phyloP scores from a whole-genome alignment of 2,888 invertebrate species.

The Tetranychus truncatus region DNA sequence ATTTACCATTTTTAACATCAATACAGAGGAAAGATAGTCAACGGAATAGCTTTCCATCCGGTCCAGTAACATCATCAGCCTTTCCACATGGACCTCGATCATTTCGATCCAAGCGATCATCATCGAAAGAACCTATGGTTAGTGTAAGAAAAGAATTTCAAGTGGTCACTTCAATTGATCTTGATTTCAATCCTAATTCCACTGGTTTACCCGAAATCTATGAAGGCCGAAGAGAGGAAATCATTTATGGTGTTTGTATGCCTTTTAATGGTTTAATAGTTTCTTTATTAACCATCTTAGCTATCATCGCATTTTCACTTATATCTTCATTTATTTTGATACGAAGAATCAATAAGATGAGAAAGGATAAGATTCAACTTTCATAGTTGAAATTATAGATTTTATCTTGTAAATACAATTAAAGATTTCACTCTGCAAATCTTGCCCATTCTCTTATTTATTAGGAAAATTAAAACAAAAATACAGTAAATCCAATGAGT shows the following conservation, averaged over 20 bases:
- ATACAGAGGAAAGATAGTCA: background rate
- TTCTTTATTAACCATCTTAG: constrained; percentile 23
- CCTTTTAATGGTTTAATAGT: constrained; percentile 24
- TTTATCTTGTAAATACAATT: no score
- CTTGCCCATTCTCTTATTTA: no score
- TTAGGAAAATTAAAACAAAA: no score
- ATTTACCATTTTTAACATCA: constrained; percentile 3
- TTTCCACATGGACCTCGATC: constrained; percentile 25
- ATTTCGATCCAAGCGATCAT: constrained; percentile 23
- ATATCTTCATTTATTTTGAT: constrained; percentile 13
- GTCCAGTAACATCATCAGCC: background rate
- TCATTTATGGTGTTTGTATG: constrained; percentile 26
- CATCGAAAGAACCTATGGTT: constrained; percentile 32
- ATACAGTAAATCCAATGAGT: no score
- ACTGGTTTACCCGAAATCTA: constrained; percentile 24
- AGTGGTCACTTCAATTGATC: constrained; percentile 73
- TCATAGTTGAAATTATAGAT: background rate
- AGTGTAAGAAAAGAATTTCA: constrained; percentile 76
- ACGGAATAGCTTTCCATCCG: background rate
- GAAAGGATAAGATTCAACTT: background rate
- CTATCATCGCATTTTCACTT: constrained; percentile 23
- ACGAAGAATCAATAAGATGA: constrained; percentile 6
- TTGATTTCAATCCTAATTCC: constrained; percentile 61
- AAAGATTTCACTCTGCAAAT: no score
- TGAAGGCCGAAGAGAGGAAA: constrained; percentile 21